Evolutionary conservation across 2,113 vertebrate genomes (phyloP).

Genomic region (Ardeotis arabs): DNA sequence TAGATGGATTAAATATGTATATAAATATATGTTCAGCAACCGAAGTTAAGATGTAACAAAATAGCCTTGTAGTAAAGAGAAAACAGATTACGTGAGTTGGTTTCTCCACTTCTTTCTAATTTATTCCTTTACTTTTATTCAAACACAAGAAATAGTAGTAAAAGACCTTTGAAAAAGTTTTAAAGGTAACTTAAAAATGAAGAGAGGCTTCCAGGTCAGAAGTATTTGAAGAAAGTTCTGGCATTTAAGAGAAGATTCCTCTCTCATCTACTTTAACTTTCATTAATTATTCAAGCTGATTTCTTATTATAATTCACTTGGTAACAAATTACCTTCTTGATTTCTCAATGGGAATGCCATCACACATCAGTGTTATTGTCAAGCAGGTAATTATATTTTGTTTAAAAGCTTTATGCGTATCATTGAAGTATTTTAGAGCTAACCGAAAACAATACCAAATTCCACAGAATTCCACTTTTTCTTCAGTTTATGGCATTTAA

Average conservation of each 20-base stretch:
- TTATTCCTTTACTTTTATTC: background rate
- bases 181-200: background rate
- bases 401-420: background rate
- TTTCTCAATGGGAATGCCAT: slow-evolving; percentile 30
- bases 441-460: background rate
- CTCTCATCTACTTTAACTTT: background rate
- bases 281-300: background rate
- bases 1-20: background rate
- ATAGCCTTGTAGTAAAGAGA: background rate
- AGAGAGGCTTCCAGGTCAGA: background rate
- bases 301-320: slow-evolving; percentile 6
- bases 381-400: background rate
- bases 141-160: background rate
- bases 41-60: background rate
- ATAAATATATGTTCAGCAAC: background rate
- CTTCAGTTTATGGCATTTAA: background rate
- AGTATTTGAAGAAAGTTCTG: background rate
- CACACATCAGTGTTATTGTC: background rate
- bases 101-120: background rate
- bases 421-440: background rate
- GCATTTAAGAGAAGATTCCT: background rate
- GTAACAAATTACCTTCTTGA: slow-evolving; percentile 10
- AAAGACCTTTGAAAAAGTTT: background rate
- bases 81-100: background rate
- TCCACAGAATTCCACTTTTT: background rate